Evolutionary conservation across 2,888 invertebrate species (phyloP).

Genomic region (Punctoribates punctum): DNA sequence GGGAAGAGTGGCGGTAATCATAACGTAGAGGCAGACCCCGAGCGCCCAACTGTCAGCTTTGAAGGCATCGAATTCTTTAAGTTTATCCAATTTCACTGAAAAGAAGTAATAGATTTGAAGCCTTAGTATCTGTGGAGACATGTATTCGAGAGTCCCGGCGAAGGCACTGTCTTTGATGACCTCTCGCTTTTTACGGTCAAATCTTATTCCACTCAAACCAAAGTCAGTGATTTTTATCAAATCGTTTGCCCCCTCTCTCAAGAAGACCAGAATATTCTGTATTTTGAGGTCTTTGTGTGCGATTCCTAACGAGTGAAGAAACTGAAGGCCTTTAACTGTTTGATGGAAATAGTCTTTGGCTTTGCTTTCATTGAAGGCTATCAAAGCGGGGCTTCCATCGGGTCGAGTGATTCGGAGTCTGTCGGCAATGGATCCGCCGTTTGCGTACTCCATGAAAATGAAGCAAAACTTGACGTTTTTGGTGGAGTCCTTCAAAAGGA

Average conservation of each 20-base stretch:
- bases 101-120: no score
- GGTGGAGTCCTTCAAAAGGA: background rate
- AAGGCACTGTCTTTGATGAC: background rate
- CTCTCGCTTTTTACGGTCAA: background rate
- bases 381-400: background rate
- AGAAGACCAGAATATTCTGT: background rate
- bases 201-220: background rate
- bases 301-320: background rate
- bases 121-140: no score
- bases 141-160: background rate
- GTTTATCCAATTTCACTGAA: no score
- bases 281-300: conserved; percentile 16
- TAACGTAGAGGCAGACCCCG: no score
- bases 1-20: no score
- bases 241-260: background rate
- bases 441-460: conserved; percentile 2
- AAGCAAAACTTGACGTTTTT: background rate
- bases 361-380: background rate
- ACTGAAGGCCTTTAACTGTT: background rate
- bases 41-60: no score
- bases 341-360: background rate
- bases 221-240: background rate
- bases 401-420: background rate
- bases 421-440: background rate
- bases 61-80: no score